phyloP scores from a whole-genome alignment of 2,797 vertebrate species.

The Sternotherus odoratus region DNA sequence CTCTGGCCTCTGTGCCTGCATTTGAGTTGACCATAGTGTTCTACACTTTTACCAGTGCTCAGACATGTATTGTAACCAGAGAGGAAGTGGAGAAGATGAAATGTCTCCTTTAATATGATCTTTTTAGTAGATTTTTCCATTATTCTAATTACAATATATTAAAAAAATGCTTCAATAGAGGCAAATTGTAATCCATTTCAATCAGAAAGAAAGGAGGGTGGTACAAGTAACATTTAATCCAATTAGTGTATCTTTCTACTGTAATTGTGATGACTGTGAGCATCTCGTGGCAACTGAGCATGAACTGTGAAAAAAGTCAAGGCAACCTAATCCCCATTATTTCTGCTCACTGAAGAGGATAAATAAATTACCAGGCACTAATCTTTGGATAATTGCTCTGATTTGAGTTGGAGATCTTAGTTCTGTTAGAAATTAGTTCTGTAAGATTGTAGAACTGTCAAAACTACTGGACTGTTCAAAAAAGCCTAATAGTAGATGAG shows the following conservation, averaged over 20 bases:
- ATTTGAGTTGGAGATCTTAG: conserved; percentile 72
- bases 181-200: conserved; percentile 19
- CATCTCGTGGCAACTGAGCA: conserved; percentile 77
- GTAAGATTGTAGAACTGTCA: conserved; percentile 75
- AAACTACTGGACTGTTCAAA: conserved; percentile 62
- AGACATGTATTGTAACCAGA: neutral
- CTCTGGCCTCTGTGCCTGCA: neutral
- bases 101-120: neutral
- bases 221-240: conserved; percentile 76
- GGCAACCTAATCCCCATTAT: conserved; percentile 79
- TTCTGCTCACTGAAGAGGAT: conserved; percentile 81
- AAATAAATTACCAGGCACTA: conserved; percentile 80
- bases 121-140: neutral
- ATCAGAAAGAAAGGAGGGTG: conserved; percentile 9
- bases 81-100: neutral
- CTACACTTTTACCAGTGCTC: neutral
- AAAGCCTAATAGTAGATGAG: conserved; percentile 73
- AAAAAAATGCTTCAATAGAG: neutral
- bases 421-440: conserved; percentile 72
- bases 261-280: conserved; percentile 72
- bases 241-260: conserved; percentile 78
- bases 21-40: neutral
- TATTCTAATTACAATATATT: neutral
- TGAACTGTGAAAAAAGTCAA: conserved; percentile 73
- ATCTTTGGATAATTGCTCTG: conserved; percentile 81